Evolutionary conservation across 2,113 vertebrate species (phyloP).

Genomic region (Zapornia atra): DNA sequence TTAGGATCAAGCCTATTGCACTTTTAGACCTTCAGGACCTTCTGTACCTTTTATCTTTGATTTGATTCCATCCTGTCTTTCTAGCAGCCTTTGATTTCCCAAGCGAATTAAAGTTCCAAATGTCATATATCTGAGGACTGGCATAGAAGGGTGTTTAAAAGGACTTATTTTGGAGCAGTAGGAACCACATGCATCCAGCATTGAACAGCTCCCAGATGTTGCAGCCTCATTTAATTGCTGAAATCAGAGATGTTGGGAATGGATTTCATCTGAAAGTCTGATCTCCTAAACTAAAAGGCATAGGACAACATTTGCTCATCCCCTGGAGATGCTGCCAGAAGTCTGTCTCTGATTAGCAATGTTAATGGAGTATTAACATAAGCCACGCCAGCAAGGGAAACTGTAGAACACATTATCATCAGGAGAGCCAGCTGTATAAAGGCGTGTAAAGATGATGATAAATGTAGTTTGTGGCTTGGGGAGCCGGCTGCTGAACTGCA

Average conservation of each 20-base stretch:
- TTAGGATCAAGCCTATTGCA: background rate
- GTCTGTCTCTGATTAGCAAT: constrained; percentile 70
- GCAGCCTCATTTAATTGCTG: constrained; percentile 60
- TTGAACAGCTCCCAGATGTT: constrained; percentile 59
- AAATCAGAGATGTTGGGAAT: constrained; percentile 65
- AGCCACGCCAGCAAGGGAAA: constrained; percentile 63
- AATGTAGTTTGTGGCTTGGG: constrained; percentile 31
- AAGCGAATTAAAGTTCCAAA: constrained; percentile 54
- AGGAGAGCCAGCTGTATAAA: constrained; percentile 65
- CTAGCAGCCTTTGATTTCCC: constrained; percentile 51
- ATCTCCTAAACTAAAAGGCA: constrained; percentile 64
- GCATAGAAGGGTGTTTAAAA: constrained; percentile 34
- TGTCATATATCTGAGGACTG: constrained; percentile 23
- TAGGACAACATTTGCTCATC: constrained; percentile 66
- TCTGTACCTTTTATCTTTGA: constrained; percentile 40
- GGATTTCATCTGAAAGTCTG: constrained; percentile 66
- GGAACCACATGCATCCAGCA: constrained; percentile 32
- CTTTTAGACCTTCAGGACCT: constrained; percentile 30
- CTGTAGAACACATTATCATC: constrained; percentile 68
- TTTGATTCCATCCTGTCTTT: constrained; percentile 46
- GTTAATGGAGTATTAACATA: constrained; percentile 70
- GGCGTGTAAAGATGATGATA: constrained; percentile 58
- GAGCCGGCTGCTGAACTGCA: constrained; percentile 21
- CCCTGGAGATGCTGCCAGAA: constrained; percentile 67
- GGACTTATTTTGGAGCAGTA: constrained; percentile 30